These are phyloP conservation scores for Metopolophium dirhodum DNA, from an alignment of 1,140 invertebrate genomes.

Conservation along the genomic window DNA sequence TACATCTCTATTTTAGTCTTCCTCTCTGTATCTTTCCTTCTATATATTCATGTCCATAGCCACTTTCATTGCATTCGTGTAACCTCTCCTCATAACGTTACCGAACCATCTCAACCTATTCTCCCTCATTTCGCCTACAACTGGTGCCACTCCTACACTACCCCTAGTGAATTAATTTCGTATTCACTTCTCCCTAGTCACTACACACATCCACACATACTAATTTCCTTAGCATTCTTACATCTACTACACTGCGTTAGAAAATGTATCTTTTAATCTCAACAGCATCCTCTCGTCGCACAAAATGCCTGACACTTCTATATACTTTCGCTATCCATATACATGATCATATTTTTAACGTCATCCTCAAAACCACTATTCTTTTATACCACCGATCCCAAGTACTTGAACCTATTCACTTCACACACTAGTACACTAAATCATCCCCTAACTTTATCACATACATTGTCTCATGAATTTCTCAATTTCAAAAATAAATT, in stretches of 20 bases:
- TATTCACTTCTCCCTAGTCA: background rate
- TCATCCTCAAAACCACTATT: background rate
- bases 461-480: background rate
- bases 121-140: too few relatives aligned
- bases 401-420: background rate
- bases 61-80: too few relatives aligned
- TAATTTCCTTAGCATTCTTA: background rate
- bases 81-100: too few relatives aligned
- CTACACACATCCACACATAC: background rate
- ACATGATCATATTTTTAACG: background rate
- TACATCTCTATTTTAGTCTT: too few relatives aligned
- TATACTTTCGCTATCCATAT: background rate
- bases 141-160: background rate
- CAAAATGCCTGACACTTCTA: background rate
- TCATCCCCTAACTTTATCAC: background rate
- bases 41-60: too few relatives aligned
- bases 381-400: background rate
- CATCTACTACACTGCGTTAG: background rate
- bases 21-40: too few relatives aligned
- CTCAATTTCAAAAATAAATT: background rate
- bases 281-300: background rate
- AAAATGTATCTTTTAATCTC: background rate
- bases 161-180: background rate
- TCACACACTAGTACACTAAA: background rate
- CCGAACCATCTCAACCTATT: too few relatives aligned